Evolutionary conservation across 2,113 vertebrate species (phyloP), one percentile per base, ranked within the genome.

Genomic region (Hemiscyllium ocellatum): DNA sequence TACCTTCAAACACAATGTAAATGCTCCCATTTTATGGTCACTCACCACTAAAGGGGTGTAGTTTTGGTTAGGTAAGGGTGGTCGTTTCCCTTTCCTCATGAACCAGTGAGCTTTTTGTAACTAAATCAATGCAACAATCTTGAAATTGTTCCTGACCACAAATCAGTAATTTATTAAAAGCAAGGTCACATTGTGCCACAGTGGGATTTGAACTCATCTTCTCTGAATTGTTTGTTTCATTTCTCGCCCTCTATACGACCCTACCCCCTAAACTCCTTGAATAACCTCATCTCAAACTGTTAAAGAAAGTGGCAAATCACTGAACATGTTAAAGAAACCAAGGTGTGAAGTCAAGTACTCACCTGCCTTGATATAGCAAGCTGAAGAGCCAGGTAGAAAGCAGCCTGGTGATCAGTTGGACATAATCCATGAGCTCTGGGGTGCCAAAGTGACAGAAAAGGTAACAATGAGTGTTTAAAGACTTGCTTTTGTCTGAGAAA

Each of bases 321-420:
- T 93, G 89, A 66, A 66, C 89, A 91, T 19, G 87, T 56, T 26
- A 50, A 70, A 29, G 22, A 47, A 42, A 72, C 6, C 22, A 69
- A 95, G 8, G 93, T 20, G 50, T 13, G 4, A 42, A 24, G 68
- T 47, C 20, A 8, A 50, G 12, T 70, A 97, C 97, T 98, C 96
- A 99, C 99, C 99, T 99, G 99, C 97, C 99, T 98, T 97, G 99
- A 99, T 96, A 99, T 99, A 93, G 99, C 99, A 37, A 99, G 98
- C 97, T 99, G 99, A 96, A 99, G 96, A 2, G 99, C 98, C 97
- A 99, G 96, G 97, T 99, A 99, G 97, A 99, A 99, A 17, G 98
- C 98, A 96, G 98, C 98, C 96, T 99, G 98, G 96, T 99, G 99
- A 97, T 99, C 99, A 0, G 97, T 99, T 65, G 99, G 99, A 96